These are phyloP conservation scores for Centropus bengalensis DNA, from an alignment of 2,113 vertebrate species.

Conservation along the genomic window DNA sequence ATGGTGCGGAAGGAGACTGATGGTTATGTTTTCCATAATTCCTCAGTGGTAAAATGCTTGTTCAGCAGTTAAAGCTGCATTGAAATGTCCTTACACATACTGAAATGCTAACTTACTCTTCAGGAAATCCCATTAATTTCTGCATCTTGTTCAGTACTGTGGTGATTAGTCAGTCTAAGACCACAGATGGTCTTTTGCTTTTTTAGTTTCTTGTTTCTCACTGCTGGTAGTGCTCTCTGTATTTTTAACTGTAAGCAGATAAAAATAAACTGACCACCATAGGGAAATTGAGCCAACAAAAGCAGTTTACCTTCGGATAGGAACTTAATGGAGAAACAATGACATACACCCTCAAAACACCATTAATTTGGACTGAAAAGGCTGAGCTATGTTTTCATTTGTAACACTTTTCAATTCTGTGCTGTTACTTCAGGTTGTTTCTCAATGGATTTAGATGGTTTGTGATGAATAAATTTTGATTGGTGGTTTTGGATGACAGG, in stretches of 20 bases:
- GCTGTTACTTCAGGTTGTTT: not conserved
- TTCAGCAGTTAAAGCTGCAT: not conserved
- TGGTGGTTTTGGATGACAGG: slow-evolving; percentile 5
- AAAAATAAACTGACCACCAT: not conserved
- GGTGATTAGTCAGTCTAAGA: not conserved
- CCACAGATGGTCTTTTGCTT: not conserved
- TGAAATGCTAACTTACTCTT: not conserved
- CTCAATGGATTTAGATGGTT: slow-evolving; percentile 18
- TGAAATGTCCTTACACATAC: not conserved
- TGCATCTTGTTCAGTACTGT: rapidly evolving
- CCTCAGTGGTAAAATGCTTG: not conserved
- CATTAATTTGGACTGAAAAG: not conserved
- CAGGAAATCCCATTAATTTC: not conserved
- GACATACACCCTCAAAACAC: not conserved
- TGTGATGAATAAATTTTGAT: slow-evolving; percentile 49
- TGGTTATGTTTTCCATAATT: not conserved
- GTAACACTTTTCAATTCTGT: not conserved
- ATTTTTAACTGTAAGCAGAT: not conserved
- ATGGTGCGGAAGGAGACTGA: not conserved
- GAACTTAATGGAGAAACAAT: not conserved
- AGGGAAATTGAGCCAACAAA: not conserved
- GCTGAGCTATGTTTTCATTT: slow-evolving; percentile 8
- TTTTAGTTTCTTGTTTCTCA: not conserved
- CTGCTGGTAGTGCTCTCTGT: not conserved
- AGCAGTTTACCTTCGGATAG: not conserved